Evolutionary conservation across 2,797 vertebrate genomes (phyloP), one percentile per base, ranked within the genome.

Genomic region (Danio albolineatus): DNA sequence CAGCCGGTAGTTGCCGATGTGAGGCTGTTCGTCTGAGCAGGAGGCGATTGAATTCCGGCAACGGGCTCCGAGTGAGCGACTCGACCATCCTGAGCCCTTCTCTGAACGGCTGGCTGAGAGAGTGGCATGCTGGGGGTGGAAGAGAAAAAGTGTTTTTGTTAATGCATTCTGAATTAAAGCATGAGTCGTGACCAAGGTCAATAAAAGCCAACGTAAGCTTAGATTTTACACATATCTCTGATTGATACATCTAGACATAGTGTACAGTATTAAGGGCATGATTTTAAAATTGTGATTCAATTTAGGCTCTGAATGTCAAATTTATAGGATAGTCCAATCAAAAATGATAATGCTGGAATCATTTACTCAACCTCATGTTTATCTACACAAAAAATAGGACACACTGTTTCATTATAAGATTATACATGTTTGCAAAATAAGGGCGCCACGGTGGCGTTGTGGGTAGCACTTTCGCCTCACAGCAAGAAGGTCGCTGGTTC

Each of bases 1-100:
- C 65, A 99, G 95, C 82, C 97, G 94, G 93, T 98, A 99, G 93
- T 99, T 99, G 71, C 98, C 97, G 70, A 99, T 97, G 87, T 98
- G 96, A 0, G 97, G 97, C 79, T 96, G 96, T 86, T 99, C 98
- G 13, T 98, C 98, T 0, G 97, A 94, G 80, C 96, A 98, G 86
- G 97, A 96, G 86, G 97, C 97, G 85, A 98, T 93, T 85, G 98
- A 99, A 92, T 97, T 98, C 80, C 98, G 95, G 90, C 96, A 97
- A 86, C 97, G 94, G 65, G 97, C 97, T 78, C 97, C 97, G 0
- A 93, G 90, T n/a, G 97, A 95, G 79, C 97, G 96, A 85, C 94
- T 96, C 0, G 96, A 92, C 89, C 96, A 96, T 80, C 90, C 90
- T 5, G 96, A 92, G 75, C 96, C 94, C 87, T 97, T 96, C 86